Percentiles rank a stretch among this genome's conserved stretches.
Conservation (phyloP, 2,797 vertebrate genomes). For the Pantherophis vulpinus region DNA sequence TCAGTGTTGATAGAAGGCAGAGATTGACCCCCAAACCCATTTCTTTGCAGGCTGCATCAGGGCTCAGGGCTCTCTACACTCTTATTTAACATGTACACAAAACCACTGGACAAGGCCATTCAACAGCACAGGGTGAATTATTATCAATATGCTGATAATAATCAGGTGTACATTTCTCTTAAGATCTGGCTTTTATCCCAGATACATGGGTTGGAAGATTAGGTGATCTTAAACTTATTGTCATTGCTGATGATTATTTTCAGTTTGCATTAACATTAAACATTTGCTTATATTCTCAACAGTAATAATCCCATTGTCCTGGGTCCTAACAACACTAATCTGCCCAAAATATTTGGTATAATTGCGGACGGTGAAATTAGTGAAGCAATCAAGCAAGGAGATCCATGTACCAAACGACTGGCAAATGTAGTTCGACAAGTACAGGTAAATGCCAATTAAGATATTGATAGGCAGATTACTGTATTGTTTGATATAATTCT, state of each 20-base stretch:
- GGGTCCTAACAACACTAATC: conserved; percentile 92
- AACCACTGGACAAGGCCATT: not conserved
- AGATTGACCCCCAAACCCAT: not conserved
- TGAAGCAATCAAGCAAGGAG: conserved; percentile 92
- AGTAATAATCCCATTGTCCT: conserved; percentile 97
- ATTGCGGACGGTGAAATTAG: conserved; percentile 94
- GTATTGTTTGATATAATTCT: not conserved
- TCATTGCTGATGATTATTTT: not conserved
- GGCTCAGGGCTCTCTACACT: not conserved
- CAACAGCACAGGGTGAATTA: not conserved
- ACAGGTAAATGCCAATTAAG: conserved; percentile 76
- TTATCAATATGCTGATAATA: not conserved
- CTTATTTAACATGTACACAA: not conserved
- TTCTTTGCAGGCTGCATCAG: not conserved
- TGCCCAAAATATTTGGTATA: conserved; percentile 94
- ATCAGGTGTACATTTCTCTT: not conserved
- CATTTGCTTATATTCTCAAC: conserved; percentile 40
- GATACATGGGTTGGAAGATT: not conserved
- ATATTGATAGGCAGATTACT: not conserved
- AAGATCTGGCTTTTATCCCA: not conserved
- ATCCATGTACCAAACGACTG: conserved; percentile 90
- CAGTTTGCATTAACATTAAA: not conserved
- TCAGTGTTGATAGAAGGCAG: not conserved
- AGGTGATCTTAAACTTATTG: not conserved
- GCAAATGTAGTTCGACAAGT: conserved; percentile 97